These are phyloP conservation scores for Otolemur crassicaudatus DNA, from an alignment of 2,797 vertebrate species.

Conservation along the genomic window DNA sequence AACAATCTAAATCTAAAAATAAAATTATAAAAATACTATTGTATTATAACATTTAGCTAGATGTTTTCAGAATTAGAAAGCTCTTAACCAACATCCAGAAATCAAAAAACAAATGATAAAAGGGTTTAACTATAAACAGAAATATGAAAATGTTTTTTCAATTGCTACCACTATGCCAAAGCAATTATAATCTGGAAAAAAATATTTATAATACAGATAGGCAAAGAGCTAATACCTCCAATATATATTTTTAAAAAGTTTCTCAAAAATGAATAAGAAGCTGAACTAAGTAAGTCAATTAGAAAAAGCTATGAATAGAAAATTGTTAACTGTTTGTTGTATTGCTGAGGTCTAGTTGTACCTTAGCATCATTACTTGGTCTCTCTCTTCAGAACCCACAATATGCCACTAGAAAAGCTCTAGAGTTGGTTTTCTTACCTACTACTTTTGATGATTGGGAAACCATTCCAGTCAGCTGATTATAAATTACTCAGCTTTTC, in stretches of 20 bases:
- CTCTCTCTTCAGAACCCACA: neutral
- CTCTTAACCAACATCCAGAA: neutral
- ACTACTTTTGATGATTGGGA: neutral
- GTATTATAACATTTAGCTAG: neutral
- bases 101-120: neutral
- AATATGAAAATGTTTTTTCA: neutral
- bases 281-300: neutral
- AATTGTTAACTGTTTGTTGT: neutral
- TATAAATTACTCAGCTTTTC: too few relatives aligned
- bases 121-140: neutral
- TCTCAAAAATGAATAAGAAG: neutral
- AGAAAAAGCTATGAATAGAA: neutral
- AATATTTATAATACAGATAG: neutral
- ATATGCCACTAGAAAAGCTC: neutral
- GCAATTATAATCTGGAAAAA: neutral
- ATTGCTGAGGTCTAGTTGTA: too few relatives aligned
- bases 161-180: neutral
- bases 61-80: neutral
- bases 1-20: neutral
- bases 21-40: neutral
- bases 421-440: neutral
- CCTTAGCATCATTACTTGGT: neutral
- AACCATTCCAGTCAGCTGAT: neutral
- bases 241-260: neutral
- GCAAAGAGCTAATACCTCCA: neutral